A percentile compares a stretch with the other conserved stretches of the same genome.
These are phyloP conservation scores for Peromyscus nudipes DNA, from an alignment of 2,797 vertebrate species.

Conservation along the genomic window DNA sequence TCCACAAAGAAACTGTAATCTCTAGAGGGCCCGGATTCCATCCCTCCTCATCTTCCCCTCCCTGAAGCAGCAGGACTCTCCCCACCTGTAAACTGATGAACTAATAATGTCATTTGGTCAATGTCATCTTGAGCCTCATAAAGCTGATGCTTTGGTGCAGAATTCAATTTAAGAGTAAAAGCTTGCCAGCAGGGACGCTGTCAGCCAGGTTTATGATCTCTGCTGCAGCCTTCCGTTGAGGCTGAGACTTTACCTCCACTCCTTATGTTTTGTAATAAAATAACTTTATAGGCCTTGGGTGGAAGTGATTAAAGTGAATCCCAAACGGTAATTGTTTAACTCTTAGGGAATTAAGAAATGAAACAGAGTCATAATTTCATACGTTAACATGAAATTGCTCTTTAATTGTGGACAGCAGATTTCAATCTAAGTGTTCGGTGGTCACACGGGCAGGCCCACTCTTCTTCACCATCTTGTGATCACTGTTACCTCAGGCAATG, in stretches of 20 bases:
- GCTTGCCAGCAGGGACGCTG: conserved; percentile 53
- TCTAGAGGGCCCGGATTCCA: background rate
- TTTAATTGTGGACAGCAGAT: background rate
- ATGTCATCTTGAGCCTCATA: conserved; percentile 61
- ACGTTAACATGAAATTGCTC: conserved; percentile 17
- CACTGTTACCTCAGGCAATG: background rate
- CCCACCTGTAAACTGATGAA: background rate
- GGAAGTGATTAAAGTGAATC: conserved; percentile 71
- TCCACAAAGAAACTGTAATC: too few relatives aligned
- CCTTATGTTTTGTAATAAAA: conserved; percentile 72
- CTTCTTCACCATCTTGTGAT: background rate
- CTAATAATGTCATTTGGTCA: conserved; percentile 48
- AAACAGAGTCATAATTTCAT: conserved; percentile 24
- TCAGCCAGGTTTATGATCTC: conserved; percentile 72
- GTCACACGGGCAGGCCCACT: background rate
- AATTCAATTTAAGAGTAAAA: conserved; percentile 57
- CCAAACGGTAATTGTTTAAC: conserved; percentile 73
- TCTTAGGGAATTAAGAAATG: conserved; percentile 67
- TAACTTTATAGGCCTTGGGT: conserved; percentile 65
- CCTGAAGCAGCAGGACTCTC: background rate
- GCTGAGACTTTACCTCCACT: conserved; percentile 61
- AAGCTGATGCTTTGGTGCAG: conserved; percentile 47
- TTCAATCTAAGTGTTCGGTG: background rate
- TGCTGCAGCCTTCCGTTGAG: conserved; percentile 66
- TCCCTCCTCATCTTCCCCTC: background rate